Conservation (phyloP, 2,113 vertebrate genomes). For the Pampusana beccarii region DNA sequence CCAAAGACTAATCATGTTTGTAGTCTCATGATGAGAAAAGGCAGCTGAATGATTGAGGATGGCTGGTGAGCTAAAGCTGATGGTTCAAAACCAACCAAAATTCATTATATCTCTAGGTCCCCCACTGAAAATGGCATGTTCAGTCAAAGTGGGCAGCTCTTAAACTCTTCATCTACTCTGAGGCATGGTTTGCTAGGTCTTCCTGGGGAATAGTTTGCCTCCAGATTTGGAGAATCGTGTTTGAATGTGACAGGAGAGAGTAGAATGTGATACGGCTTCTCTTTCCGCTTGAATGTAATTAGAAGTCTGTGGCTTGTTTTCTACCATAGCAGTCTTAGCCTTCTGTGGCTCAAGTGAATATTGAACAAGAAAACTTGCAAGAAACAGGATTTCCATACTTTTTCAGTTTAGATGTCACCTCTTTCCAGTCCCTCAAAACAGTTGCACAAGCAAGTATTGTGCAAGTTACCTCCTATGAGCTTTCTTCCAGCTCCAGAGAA, state of each 20-base stretch:
- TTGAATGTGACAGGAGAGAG: neutral
- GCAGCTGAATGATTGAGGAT: neutral
- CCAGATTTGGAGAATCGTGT: neutral
- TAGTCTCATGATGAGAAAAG: neutral
- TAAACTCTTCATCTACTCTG: neutral
- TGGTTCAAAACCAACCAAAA: neutral
- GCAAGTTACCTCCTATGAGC: neutral
- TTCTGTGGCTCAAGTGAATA: neutral
- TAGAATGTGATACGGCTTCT: accelerated
- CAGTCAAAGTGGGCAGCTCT: neutral
- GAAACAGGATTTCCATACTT: neutral
- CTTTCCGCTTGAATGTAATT: neutral
- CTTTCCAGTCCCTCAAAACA: neutral
- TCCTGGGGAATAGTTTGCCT: neutral
- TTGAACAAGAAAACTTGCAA: neutral
- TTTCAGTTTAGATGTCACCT: neutral
- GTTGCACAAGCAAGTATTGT: neutral
- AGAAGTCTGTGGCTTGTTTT: neutral
- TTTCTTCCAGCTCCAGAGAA: neutral
- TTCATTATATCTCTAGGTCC: neutral
- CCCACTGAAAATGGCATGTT: neutral
- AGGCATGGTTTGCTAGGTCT: neutral
- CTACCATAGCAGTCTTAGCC: neutral
- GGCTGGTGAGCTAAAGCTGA: neutral
- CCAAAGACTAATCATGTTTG: neutral